Conservation (phyloP, 2,888 invertebrate genomes). For the Blastobasis adustella region DNA sequence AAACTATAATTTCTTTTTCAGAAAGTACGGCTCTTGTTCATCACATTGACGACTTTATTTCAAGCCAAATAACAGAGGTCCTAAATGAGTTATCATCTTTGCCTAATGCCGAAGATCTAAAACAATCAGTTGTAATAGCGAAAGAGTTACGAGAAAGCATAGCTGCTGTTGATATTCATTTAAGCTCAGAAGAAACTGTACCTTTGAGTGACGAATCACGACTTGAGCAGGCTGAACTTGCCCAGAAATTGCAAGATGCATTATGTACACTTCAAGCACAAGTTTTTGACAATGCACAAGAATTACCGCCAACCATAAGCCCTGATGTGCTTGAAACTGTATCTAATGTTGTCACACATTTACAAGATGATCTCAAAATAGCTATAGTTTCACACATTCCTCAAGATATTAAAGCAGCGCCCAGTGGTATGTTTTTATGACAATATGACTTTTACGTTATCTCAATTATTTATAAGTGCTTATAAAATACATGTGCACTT, state of each 20-base stretch:
- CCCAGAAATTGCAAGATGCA: neutral
- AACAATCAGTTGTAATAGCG: constrained; percentile 11
- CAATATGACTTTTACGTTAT: neutral
- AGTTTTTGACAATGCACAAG: constrained; percentile 24
- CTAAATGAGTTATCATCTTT: constrained; percentile 4
- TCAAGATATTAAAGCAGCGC: constrained; percentile 9
- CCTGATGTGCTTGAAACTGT: constrained; percentile 25
- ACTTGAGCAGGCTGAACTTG: neutral
- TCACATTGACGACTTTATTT: constrained; percentile 11
- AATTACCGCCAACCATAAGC: constrained; percentile 16
- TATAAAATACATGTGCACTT: too few relatives aligned
- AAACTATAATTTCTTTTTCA: constrained; percentile 5
- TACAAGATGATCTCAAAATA: constrained; percentile 34
- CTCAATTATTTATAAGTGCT: too few relatives aligned
- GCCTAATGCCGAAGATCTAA: constrained; percentile 5
- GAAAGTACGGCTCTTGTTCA: constrained; percentile 7
- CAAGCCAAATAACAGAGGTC: constrained; percentile 3
- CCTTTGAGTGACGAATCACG: neutral
- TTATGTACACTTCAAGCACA: constrained; percentile 26
- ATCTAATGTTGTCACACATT: constrained; percentile 28
- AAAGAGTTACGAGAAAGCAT: constrained; percentile 9
- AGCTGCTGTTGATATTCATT: neutral
- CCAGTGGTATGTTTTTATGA: constrained; percentile 13
- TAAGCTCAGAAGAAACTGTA: neutral
- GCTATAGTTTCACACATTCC: constrained; percentile 15